Evolutionary conservation across 2,888 invertebrate species (phyloP), one percentile per base, ranked within the genome.

Genomic region (Drosophila yooni): DNA sequence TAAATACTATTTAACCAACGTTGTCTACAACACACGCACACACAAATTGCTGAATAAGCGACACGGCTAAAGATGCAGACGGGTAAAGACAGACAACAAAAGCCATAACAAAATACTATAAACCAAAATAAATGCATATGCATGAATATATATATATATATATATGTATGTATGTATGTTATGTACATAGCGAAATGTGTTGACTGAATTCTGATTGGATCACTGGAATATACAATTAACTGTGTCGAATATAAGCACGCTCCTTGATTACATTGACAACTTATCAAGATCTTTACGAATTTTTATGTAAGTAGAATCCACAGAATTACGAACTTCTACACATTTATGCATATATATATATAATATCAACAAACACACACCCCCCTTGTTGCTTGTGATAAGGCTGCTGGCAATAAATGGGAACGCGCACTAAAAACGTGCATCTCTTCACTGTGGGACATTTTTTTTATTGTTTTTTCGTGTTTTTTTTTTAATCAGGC

Each of bases 81-180:
- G 67, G 67, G 66, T 65, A 57, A 56, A 72, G 71, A 81, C 64
- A 77, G 78, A 81, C 80, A 80, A 77, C 76, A 79, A 84, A 82
- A 86, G 84, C 87, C 83, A 87, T 86, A 86, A 86, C 76, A 83
- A 82, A 77, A 78, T 84, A 84, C 78, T 79, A 25, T 70, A 71
- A 78, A 84, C 74, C 79, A 86, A 88, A 88, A 88, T 88, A 88
- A 86, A 81, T 84, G 81, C 70, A 83, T 67, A 73, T 78, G 63
- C 66, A 60, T 59, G 54, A 68, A 60, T 43, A 51, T 64, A 15
- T 46, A 27, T 66, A 21, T 72, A 15, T 43, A 31, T 66, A n/a
- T 59, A 3, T 53, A n/a, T 72, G 18, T 61, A 27, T 43, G 68
- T 46, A 29, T 62, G 64, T 73, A 38, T 67, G 63, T 73, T 77